Evolutionary conservation across 2,113 vertebrate species (phyloP), one percentile per base, ranked within the genome.

Genomic region (Dasypus novemcinctus): DNA sequence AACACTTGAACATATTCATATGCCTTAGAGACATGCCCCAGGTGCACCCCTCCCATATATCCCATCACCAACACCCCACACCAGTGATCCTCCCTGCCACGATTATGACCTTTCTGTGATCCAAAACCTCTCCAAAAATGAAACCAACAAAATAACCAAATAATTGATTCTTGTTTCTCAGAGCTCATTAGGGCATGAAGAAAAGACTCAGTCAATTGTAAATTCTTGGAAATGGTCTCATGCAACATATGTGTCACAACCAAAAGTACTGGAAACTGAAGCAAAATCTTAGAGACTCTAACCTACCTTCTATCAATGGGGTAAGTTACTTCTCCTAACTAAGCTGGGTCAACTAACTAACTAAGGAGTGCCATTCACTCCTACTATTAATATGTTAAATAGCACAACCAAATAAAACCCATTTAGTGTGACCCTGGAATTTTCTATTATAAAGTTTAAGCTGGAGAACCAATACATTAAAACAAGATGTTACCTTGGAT

Each of bases 161-260:
- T 46, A 46, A 46, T 46, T 95, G 88, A 96, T 93, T 86, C 89
- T 20, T 71, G 80, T 92, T 95, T 69, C 93, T 75, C 75, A 61
- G 85, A 97, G 46, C 17, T 86, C 61, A 69, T 43, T 20, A 75
- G 43, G 31, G 43, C 23, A 90, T 46, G 36, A 11, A 93, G 41
- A 64, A 52, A 83, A 66, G 76, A 49, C 43, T 93, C 31, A 84
- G 41, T 52, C 59, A 91, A 93, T 64, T 90, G 76, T 13, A 59
- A 64, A 71, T 90, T 88, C 88, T 74, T 33, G 10, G 92, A 90
- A 7, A 8, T 90, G 8, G 95, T 79, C 68, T 95, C 83, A 68
- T 71, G 8, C 27, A 6, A 1, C 7, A 29, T 84, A n/a, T n/a
- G n/a, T 9, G 14, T 96, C 93, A 61, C 38, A 61, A 68, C 3